Evolutionary conservation across 2,797 vertebrate genomes (phyloP).

Genomic region (Notolabrus celidotus): DNA sequence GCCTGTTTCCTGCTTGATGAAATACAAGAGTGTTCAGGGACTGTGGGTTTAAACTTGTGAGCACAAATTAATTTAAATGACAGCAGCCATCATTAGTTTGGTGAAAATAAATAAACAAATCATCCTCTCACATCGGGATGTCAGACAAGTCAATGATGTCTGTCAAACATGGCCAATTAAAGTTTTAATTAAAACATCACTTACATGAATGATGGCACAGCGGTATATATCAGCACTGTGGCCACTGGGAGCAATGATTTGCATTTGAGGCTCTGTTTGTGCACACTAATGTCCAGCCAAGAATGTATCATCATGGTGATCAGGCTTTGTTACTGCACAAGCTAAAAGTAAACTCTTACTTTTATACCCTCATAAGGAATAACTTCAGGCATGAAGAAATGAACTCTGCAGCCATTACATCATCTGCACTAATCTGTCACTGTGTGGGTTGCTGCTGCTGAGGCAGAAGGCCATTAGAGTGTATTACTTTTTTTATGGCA

Average conservation of each 20-base stretch:
- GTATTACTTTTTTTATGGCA: constrained; percentile 22
- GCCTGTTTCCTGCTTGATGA: constrained; percentile 2
- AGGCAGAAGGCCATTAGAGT: constrained; percentile 12
- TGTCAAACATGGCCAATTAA: constrained; percentile 43
- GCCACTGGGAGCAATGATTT: constrained; percentile 18
- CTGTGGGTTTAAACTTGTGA: not conserved
- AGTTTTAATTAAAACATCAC: constrained; percentile 44
- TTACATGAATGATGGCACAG: constrained; percentile 6
- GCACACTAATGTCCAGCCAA: not conserved
- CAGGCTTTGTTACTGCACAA: not conserved
- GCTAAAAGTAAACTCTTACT: not conserved
- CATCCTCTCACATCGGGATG: not conserved
- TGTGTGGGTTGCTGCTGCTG: constrained; percentile 7
- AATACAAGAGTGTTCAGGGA: constrained; percentile 5
- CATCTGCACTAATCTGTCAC: not conserved
- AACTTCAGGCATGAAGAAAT: not conserved
- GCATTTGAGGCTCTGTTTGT: constrained; percentile 10
- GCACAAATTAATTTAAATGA: constrained; percentile 31
- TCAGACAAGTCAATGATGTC: constrained; percentile 36
- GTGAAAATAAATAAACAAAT: constrained; percentile 29
- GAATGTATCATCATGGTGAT: not conserved
- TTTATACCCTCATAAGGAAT: not conserved
- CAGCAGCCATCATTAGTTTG: constrained; percentile 26
- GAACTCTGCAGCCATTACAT: not conserved
- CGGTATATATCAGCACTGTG: not conserved